Base-by-base conservation (phyloP, 2,797 vertebrate species). In the Vipera ursinii region DNA sequence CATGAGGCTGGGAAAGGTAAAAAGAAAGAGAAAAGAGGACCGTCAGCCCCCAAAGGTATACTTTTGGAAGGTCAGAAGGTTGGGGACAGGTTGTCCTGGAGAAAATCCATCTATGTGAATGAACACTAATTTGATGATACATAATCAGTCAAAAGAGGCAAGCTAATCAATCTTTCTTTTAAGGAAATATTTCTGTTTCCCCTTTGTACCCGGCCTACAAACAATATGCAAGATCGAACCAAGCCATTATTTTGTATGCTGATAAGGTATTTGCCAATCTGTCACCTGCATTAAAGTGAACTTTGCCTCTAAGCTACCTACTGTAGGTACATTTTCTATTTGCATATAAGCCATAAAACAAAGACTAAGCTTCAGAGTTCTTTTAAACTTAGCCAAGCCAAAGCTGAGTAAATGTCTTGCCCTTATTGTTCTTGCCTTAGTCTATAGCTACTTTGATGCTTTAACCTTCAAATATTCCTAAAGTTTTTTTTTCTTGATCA, bases 231-330 rank as follows among this genome's bases (percentile, higher is more conserved):
- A 89, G 93, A 65, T 92, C 91, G 57, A 93, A 86, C 85, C 92
- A 85, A 32, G n/a, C 60, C 48, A 86, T 63, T 90, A 87, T 86
- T 86, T 61, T 44, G 32, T 15, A 59, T 17, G 73, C 38, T 0
- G 92, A 96, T 96, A 95, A 95, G 91, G 95, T 96, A 94, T 94
- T 95, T 90, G 94, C 93, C 88, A 91, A 94, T 90, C 88, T 60
- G 0, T 91, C 94, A 91, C 88, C 93, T 92, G 94, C 90, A 87
- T 90, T 88, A 94, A 96, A 95, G 94, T 94, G 89, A 94, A 95
- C 96, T 96, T 97, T 96, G 90, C 94, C 94, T 96, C 91, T 48
- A 48, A 82, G 65, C 48, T 91, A 93, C 53, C 91, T 90, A 53
- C 51, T 53, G 51, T 53, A 48, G 93, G 89, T 90, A 85, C 15